phyloP scores from a whole-genome alignment of 64 coral and sea anemone species.

The Catalaphyllia jardinei region DNA sequence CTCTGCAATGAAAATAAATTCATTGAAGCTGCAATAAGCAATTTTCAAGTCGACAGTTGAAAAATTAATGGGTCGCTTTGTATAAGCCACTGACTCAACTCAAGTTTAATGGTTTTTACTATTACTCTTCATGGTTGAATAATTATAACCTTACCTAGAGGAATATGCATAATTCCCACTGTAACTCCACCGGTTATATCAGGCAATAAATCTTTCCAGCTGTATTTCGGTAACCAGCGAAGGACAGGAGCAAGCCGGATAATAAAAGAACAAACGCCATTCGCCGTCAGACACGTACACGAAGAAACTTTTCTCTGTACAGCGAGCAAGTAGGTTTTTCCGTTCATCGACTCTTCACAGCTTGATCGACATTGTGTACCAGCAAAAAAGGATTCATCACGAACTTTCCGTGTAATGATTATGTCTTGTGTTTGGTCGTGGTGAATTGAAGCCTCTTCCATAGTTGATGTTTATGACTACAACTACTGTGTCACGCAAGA shows the following conservation, averaged over 20 bases:
- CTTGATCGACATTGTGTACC: background rate
- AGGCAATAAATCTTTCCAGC: background rate
- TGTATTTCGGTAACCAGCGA: conserved; percentile 30
- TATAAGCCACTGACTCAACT: background rate
- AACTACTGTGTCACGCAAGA: too few relatives aligned
- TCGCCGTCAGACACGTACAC: background rate
- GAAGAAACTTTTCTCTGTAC: background rate
- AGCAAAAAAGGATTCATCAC: background rate
- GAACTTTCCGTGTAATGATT: background rate
- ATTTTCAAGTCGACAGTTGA: too few relatives aligned
- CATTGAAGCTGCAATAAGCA: too few relatives aligned
- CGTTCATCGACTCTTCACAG: background rate
- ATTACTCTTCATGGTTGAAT: too few relatives aligned
- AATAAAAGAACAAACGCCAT: background rate
- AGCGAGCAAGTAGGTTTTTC: background rate
- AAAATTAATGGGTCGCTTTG: too few relatives aligned
- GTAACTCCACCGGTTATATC: background rate
- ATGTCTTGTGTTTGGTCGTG: conserved; percentile 12
- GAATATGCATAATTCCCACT: conserved; percentile 35
- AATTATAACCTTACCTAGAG: background rate
- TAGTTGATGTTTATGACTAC: background rate
- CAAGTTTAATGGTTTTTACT: too few relatives aligned
- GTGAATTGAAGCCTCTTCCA: background rate
- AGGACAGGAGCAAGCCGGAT: conserved; percentile 2
- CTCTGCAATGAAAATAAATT: too few relatives aligned